Percentiles rank a stretch among this genome's conserved stretches.
phyloP scores from a whole-genome alignment of 2,888 invertebrate genomes.

The Dasysyrphus tricinctus region DNA sequence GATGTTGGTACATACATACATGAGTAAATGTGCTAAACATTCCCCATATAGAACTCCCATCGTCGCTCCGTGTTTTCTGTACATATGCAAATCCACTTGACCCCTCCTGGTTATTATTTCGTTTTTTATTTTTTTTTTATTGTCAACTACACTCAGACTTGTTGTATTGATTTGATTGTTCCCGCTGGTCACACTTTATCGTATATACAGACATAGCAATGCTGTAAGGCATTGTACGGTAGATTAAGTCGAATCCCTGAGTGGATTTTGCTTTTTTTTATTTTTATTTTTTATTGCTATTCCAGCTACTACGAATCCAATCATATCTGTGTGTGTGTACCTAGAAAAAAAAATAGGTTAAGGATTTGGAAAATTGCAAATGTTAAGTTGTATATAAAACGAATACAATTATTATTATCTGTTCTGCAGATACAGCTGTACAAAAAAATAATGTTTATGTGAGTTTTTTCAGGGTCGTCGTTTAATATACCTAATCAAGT shows the following conservation, averaged over 20 bases:
- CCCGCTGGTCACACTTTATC: constrained; percentile 53
- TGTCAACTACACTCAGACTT: constrained; percentile 46
- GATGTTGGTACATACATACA: neutral
- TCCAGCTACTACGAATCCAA: constrained; percentile 53
- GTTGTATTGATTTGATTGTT: constrained; percentile 73
- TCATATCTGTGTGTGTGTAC: constrained; percentile 55
- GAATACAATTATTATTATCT: constrained; percentile 36
- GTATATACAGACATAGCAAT: neutral
- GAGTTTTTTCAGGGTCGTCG: neutral
- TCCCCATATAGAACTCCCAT: constrained; percentile 35
- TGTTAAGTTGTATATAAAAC: constrained; percentile 32
- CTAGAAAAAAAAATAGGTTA: constrained; percentile 56
- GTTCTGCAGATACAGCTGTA: neutral
- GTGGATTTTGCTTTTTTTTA: constrained; percentile 11
- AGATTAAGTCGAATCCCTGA: constrained; percentile 60
- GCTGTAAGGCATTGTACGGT: constrained; percentile 44
- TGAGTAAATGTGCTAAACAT: constrained; percentile 66
- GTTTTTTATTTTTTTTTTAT: constrained; percentile 27
- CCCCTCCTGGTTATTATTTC: constrained; percentile 51
- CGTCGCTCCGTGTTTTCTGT: neutral
- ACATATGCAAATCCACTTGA: constrained; percentile 69
- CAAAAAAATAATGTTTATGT: neutral
- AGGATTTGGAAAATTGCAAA: constrained; percentile 53
- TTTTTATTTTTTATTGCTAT: constrained; percentile 3
- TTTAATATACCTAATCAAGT: constrained; percentile 6